Conservation (phyloP, 1,140 invertebrate species). For the Eumaeus atala region DNA sequence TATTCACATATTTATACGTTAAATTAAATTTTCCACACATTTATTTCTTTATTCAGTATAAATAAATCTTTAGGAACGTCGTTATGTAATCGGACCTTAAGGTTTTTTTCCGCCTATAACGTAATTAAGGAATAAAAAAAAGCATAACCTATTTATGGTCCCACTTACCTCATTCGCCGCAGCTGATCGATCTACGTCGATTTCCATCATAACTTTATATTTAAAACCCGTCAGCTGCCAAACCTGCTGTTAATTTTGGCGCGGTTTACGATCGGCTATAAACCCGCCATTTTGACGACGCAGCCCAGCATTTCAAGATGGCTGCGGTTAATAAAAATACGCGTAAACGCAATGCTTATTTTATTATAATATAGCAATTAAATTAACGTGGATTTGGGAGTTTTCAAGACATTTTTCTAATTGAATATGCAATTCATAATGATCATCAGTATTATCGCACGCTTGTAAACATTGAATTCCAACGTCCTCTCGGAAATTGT, state of each 20-base stretch:
- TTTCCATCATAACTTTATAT: slow-evolving; percentile 54
- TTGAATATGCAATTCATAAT: no score
- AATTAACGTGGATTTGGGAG: slow-evolving; percentile 4
- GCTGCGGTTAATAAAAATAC: slow-evolving; percentile 27
- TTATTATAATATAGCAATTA: slow-evolving; percentile 1
- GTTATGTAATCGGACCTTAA: background rate
- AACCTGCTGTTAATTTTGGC: slow-evolving; percentile 61
- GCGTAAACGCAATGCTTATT: slow-evolving; percentile 15
- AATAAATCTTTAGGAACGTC: background rate
- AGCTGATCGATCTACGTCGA: slow-evolving; percentile 28
- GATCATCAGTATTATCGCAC: no score
- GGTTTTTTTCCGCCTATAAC: background rate
- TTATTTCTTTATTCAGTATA: background rate
- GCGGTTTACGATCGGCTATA: slow-evolving; percentile 42
- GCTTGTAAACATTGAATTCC: no score
- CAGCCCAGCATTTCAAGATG: slow-evolving; percentile 27
- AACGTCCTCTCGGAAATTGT: no score
- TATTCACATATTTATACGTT: no score
- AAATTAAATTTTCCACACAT: no score
- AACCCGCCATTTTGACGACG: slow-evolving; percentile 37
- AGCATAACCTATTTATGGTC: slow-evolving; percentile 26
- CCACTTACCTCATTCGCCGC: slow-evolving; percentile 30
- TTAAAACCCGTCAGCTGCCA: slow-evolving; percentile 58
- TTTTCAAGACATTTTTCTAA: background rate
- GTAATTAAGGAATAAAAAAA: background rate